These are phyloP conservation scores for Gallinago jamesoni DNA, from an alignment of 2,113 vertebrate genomes.

Conservation along the genomic window DNA sequence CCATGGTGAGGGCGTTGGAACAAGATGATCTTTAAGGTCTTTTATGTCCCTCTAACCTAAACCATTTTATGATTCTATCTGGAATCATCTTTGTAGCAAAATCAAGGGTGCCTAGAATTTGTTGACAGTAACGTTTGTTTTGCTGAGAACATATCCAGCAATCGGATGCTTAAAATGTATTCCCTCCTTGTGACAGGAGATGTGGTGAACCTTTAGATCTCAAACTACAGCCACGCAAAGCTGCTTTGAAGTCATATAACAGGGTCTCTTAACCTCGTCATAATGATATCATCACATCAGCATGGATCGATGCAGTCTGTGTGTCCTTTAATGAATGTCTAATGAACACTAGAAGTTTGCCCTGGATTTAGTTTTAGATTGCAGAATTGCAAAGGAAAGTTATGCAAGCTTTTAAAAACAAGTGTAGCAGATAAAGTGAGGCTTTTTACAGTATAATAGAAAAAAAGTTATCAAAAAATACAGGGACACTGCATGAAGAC, in stretches of 20 bases:
- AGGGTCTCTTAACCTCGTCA: background rate
- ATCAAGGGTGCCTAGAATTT: background rate
- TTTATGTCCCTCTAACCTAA: no score
- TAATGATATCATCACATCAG: background rate
- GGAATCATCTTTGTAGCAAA: background rate
- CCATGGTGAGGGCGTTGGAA: no score
- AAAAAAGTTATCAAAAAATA: background rate
- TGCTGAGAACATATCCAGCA: background rate
- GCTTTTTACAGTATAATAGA: background rate
- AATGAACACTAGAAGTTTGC: background rate
- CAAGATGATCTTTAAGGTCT: no score
- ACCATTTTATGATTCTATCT: background rate
- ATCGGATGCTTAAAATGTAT: background rate
- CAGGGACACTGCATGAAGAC: background rate
- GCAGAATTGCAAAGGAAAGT: background rate
- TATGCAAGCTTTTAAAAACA: background rate
- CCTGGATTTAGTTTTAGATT: background rate
- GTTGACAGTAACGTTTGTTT: background rate
- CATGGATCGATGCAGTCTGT: background rate
- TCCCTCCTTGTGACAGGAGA: background rate
- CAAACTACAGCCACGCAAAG: rapidly evolving
- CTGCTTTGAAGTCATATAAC: background rate
- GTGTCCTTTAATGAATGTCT: background rate
- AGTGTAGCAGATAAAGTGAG: background rate
- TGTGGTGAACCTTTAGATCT: background rate